These are phyloP conservation scores for Drosophila glabriapex DNA, from an alignment of 2,888 invertebrate genomes.

Conservation along the genomic window DNA sequence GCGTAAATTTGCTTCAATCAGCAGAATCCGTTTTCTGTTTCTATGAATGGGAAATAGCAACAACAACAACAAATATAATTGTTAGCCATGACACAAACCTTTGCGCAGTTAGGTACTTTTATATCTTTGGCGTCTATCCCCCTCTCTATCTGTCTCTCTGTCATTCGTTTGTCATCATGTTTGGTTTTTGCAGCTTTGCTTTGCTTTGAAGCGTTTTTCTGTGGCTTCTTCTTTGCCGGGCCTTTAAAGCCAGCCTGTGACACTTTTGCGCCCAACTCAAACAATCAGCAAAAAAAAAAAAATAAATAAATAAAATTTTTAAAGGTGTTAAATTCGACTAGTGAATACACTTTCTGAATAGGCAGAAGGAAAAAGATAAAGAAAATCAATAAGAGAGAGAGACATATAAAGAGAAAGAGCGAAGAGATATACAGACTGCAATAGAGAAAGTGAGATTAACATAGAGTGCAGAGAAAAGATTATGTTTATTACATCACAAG, in stretches of 20 bases:
- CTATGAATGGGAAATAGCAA: conserved; percentile 22
- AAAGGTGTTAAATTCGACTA: background rate
- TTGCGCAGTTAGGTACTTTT: conserved; percentile 5
- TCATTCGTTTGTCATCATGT: conserved; percentile 17
- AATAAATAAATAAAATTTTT: background rate
- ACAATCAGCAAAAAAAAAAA: conserved; percentile 25
- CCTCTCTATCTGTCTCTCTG: conserved; percentile 1
- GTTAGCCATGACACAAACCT: conserved; percentile 57
- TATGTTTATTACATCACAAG: background rate
- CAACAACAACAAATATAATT: background rate
- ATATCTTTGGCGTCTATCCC: conserved; percentile 1
- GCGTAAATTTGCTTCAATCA: conserved; percentile 43
- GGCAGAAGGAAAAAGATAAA: background rate
- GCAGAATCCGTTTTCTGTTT: conserved; percentile 21
- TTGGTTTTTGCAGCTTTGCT: conserved; percentile 22
- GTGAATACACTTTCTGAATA: conserved; percentile 15
- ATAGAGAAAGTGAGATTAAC: background rate
- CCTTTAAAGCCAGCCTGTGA: conserved; percentile 42
- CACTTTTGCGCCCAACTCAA: conserved; percentile 40
- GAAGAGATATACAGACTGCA: background rate
- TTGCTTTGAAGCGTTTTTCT: conserved; percentile 50
- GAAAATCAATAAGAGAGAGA: background rate
- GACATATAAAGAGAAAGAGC: background rate
- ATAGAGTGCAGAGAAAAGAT: background rate
- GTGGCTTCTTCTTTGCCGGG: conserved; percentile 58